Evolutionary conservation across 2,113 vertebrate species (phyloP).

Genomic region (Rissa tridactyla): DNA sequence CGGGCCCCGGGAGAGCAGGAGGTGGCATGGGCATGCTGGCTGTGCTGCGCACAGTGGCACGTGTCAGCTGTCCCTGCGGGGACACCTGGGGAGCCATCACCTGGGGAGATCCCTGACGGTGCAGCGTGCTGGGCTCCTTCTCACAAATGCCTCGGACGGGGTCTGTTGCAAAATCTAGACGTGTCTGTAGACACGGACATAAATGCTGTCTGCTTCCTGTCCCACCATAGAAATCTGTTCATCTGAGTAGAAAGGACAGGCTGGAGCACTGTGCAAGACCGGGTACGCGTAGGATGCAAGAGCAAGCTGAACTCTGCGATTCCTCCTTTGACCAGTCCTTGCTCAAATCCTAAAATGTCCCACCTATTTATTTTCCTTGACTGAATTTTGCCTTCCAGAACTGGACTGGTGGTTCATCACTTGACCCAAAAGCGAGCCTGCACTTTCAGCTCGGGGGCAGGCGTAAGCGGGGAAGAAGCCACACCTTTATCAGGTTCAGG

Average conservation of each 20-base stretch:
- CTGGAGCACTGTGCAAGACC: neutral
- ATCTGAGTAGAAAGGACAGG: neutral
- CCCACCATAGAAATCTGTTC: neutral
- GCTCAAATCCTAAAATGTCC: neutral
- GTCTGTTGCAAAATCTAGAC: neutral
- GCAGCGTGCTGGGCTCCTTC: rapidly evolving
- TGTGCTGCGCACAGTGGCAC: rapidly evolving
- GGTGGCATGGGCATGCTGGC: neutral
- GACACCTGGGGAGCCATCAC: neutral
- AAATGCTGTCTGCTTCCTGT: neutral
- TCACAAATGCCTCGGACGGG: rapidly evolving
- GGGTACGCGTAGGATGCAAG: rapidly evolving
- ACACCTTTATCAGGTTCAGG: neutral
- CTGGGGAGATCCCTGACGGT: neutral
- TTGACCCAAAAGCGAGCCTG: neutral
- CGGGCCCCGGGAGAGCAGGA: rapidly evolving
- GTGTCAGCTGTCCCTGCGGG: neutral
- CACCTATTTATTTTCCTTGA: neutral
- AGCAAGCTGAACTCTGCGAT: neutral
- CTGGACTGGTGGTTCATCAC: neutral
- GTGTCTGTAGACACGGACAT: neutral
- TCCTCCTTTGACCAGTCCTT: neutral
- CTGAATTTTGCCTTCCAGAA: neutral
- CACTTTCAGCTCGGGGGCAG: neutral
- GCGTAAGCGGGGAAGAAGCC: neutral